Base-by-base conservation (phyloP, 1,140 invertebrate genomes). In the Apis laboriosa region DNA sequence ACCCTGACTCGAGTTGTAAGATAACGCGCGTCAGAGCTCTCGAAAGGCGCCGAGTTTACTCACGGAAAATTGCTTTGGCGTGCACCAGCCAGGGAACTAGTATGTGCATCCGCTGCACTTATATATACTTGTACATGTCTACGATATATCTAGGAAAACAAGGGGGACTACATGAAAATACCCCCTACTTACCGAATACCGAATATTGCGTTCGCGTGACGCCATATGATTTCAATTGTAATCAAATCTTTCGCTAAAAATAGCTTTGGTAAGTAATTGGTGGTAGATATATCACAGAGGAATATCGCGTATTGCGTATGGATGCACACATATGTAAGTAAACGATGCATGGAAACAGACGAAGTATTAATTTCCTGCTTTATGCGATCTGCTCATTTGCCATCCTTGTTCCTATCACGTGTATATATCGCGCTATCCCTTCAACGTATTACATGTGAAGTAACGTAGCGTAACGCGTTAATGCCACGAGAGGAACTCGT, bases 1-100 rank as follows among this genome's bases (percentile, higher is more conserved):
- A 78, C 72, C 66, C 68, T 73, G 73, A 66, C 64, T 75, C 60
- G 55, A 72, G 70, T 88, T 61, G 79, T 71, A 80, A 86, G 84
- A 89, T 87, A 88, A 88, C 84, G 85, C 76, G 80, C 79, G 72
- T 80, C 88, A 63, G 77, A 85, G 56, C 15, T 17, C 86, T 84
- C 77, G 66, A 84, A 83, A 89, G 84, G 83, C 56, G 78, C 66
- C 55, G 85, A 81, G 80, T 89, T 88, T 84, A 83, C 84, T 88
- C 84, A 67, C 53, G 75, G 86, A 90, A 89, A 90, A 89, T 89
- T 86, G 86, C 80, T 80, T 80, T 64, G 79, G 70, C 85, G 71
- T 67, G 56, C 60, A 67, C 24, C 72, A 11, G 53, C 17, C 34
- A 43, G 34, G 73, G 15, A 64, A 15, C 13, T 11, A 1, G 17